Evolutionary conservation across 2,888 invertebrate genomes (phyloP).

Genomic region (Aethes cnicana): DNA sequence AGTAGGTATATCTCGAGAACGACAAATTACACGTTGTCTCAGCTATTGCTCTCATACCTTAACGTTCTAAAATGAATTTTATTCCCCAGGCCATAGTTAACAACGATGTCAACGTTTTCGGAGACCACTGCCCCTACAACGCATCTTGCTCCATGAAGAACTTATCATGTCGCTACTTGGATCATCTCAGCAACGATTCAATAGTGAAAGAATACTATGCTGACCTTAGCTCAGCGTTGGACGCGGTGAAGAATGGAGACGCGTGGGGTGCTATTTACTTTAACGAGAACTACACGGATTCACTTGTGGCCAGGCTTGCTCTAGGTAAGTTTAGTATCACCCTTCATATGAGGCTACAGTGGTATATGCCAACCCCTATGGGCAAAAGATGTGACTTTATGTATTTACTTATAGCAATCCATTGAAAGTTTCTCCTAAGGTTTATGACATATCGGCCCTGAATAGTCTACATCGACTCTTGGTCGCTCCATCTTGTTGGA

Average conservation of each 20-base stretch:
- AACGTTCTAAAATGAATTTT: background rate
- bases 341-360: too few relatives aligned
- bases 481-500: too few relatives aligned
- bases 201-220: conserved; percentile 86
- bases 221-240: conserved; percentile 85
- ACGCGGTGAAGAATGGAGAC: conserved; percentile 88
- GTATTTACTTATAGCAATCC: too few relatives aligned
- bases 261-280: conserved; percentile 96
- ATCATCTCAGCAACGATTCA: conserved; percentile 85
- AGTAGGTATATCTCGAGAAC: too few relatives aligned
- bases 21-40: too few relatives aligned
- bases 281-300: conserved; percentile 94
- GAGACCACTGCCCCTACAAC: conserved; percentile 79
- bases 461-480: too few relatives aligned
- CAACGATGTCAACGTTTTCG: conserved; percentile 64
- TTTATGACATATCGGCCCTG: too few relatives aligned
- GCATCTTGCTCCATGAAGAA: conserved; percentile 86
- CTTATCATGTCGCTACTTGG: conserved; percentile 87
- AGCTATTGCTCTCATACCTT: too few relatives aligned
- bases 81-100: conserved; percentile 70
- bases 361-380: too few relatives aligned
- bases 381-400: too few relatives aligned
- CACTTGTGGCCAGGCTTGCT: conserved; percentile 90
- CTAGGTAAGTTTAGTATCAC: conserved; percentile 81
- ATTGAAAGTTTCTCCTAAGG: too few relatives aligned